Evolutionary conservation across 2,797 vertebrate genomes (phyloP).

Genomic region (Poeciliopsis infans): DNA sequence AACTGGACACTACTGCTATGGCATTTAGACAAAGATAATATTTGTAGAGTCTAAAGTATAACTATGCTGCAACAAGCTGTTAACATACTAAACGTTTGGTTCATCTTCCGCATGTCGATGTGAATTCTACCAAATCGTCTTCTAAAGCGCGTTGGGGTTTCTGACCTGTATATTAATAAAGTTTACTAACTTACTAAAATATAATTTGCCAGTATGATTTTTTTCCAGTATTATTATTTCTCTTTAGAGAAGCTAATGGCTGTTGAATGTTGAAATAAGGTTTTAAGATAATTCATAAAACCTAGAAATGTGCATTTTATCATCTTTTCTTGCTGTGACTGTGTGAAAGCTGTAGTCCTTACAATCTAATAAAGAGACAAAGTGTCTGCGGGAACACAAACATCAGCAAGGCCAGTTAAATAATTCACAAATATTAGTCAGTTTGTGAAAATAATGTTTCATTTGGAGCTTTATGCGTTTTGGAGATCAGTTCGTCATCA

Average conservation of each 20-base stretch:
- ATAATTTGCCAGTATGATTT: not conserved
- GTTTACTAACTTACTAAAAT: no score
- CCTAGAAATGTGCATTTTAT: not conserved
- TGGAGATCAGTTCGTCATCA: not conserved
- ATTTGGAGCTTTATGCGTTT: not conserved
- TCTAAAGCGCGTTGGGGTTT: no score
- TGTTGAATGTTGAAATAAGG: not conserved
- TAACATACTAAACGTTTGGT: not conserved
- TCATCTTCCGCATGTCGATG: not conserved
- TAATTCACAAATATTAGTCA: not conserved
- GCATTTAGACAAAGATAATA: not conserved
- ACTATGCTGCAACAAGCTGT: not conserved
- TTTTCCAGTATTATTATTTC: not conserved
- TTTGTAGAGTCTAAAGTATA: not conserved
- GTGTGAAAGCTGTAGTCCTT: not conserved
- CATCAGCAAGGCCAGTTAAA: not conserved
- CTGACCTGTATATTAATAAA: no score
- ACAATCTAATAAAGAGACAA: not conserved
- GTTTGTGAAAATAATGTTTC: not conserved
- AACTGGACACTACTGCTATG: not conserved
- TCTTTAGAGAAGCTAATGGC: not conserved
- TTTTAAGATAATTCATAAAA: not conserved
- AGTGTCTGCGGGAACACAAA: not conserved
- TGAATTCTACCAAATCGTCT: not conserved
- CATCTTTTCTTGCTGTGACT: conserved; percentile 2